phyloP scores from a whole-genome alignment of 2,797 vertebrate genomes.

The Borostomias antarcticus region DNA sequence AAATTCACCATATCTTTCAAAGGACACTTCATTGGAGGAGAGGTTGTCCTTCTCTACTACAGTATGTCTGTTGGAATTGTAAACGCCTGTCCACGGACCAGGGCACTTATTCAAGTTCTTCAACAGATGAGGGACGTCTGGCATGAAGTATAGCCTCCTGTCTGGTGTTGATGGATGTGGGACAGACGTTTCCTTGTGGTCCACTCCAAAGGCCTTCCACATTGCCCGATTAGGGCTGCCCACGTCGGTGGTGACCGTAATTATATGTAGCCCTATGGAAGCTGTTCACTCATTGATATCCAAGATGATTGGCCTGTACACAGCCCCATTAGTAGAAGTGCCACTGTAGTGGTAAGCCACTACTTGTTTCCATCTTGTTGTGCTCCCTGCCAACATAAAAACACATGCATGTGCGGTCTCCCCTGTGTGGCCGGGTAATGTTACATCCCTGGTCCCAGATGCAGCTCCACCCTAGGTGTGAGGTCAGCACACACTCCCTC shows the following conservation, averaged over 20 bases:
- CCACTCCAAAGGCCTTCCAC: conserved; percentile 27
- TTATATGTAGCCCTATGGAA: conserved; percentile 16
- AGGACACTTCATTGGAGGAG: too few relatives aligned
- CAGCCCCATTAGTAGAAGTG: conserved; percentile 16
- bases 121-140: conserved; percentile 32
- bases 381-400: conserved; percentile 29
- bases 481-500: conserved; percentile 15
- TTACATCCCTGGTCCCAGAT: too few relatives aligned
- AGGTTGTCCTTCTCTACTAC: too few relatives aligned
- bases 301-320: conserved; percentile 6
- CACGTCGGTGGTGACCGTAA: conserved; percentile 12
- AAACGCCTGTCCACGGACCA: conserved; percentile 10
- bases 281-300: neutral
- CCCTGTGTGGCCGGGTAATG: too few relatives aligned
- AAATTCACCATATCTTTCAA: conserved; percentile 33
- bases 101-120: conserved; percentile 29
- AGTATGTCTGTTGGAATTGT: too few relatives aligned
- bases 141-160: conserved; percentile 42
- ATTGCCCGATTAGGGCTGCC: too few relatives aligned
- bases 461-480: conserved; percentile 10
- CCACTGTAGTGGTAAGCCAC: conserved; percentile 31
- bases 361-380: conserved; percentile 24
- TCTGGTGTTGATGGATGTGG: conserved; percentile 27
- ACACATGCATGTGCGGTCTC: too few relatives aligned
- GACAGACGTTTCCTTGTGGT: too few relatives aligned